Base-by-base conservation (phyloP, 2,113 vertebrate species). In the Progne subis region DNA sequence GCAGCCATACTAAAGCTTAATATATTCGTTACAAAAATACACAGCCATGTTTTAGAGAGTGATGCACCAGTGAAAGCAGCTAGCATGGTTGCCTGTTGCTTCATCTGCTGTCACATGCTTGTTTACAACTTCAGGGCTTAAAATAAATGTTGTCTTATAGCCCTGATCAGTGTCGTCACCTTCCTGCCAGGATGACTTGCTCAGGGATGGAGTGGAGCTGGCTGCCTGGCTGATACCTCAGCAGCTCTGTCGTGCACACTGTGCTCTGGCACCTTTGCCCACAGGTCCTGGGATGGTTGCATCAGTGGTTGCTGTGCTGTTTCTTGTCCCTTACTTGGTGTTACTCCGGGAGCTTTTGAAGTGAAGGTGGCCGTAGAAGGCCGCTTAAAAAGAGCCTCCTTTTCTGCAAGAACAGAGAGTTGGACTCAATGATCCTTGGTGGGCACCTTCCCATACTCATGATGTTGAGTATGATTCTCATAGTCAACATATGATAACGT, bases 41-140 rank as follows among this genome's bases (percentile, higher is more conserved):
- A 47, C 31, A 39, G 26, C 65, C 5, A 0, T 17, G n/a, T 92
- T 88, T 82, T 84, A 29, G 74, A 34, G 82, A 46, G 59, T 57
- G 91, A 85, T 86, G 55, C 34, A 53, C 61, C 34, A 19, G 12
- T 47, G 47, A 80, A 90, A 83, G 87, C 85, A 92, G 71, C 59
- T 31, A 55, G 59, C 55, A 11, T 1, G 17, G 26, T 18, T 86
- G 75, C n/a, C 24, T 92, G 16, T 95, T 88, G 55, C 92, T 92
- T 94, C 90, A 70, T 88, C 72, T 21, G 55, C 50, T 83, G 71
- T 97, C 94, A 88, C 86, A 74, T 90, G 76, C 90, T 94, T 94
- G 92, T 96, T 97, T 93, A 92, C 79, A 67, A 39, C 68, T 24
- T 24, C 26, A 34, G 79, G 50, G 56, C 86, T 94, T 93, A 94